Evolutionary conservation across 2,888 invertebrate genomes (phyloP).

Genomic region (Litoditis marina): DNA sequence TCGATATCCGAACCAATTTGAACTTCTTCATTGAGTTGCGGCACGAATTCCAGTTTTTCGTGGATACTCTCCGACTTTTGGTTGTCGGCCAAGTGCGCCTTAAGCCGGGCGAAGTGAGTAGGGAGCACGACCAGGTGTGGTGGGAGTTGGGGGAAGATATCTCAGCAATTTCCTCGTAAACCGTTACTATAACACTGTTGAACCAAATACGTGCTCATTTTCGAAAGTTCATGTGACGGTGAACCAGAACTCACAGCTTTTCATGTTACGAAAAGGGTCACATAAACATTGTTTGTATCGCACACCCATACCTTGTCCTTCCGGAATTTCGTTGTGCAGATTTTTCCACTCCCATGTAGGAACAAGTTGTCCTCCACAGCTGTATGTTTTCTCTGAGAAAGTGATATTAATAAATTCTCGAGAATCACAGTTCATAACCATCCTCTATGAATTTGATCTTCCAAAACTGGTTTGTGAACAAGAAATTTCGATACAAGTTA

Average conservation of each 20-base stretch:
- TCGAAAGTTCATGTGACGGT: constrained; percentile 49
- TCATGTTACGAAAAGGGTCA: not conserved
- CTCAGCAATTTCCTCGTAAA: too few species aligned
- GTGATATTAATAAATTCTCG: not conserved
- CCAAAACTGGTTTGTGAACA: too few species aligned
- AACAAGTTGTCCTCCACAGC: constrained; percentile 44
- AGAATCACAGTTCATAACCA: too few species aligned
- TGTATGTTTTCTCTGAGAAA: constrained; percentile 17
- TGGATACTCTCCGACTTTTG: not conserved
- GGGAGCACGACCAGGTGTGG: too few species aligned
- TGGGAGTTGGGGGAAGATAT: too few species aligned
- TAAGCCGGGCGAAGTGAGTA: too few species aligned
- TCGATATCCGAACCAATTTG: constrained; percentile 1
- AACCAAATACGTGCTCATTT: too few species aligned
- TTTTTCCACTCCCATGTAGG: constrained; percentile 42
- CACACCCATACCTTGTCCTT: not conserved
- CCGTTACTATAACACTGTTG: too few species aligned
- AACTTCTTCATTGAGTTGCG: not conserved
- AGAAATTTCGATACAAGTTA: too few species aligned
- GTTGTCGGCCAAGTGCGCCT: not conserved
- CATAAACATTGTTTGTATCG: not conserved
- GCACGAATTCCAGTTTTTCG: not conserved
- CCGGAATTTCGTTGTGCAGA: constrained; percentile 22
- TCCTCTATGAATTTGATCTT: too few species aligned
- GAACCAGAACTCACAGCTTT: too few species aligned